These are phyloP conservation scores for Cebus imitator DNA, from an alignment of 2,113 vertebrate species.

Conservation along the genomic window DNA sequence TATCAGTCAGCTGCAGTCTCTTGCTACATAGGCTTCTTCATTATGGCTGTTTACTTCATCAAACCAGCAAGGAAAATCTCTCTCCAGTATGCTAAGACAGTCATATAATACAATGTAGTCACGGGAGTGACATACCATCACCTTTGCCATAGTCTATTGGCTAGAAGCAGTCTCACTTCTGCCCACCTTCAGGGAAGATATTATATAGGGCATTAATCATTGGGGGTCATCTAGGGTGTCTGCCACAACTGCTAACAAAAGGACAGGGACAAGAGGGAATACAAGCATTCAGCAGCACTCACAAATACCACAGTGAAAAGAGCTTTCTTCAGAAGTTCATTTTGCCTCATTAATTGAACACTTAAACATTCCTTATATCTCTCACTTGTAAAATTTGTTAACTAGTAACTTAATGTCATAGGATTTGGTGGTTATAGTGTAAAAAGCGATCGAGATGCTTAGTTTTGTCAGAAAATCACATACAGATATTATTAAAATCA, in stretches of 20 bases:
- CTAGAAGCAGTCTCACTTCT: slow-evolving; percentile 15
- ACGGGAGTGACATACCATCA: neutral
- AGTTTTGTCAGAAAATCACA: neutral
- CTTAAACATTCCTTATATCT: neutral
- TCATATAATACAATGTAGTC: neutral
- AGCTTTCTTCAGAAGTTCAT: neutral
- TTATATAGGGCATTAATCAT: neutral
- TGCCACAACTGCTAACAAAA: neutral
- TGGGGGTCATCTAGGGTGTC: neutral
- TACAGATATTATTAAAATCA: neutral
- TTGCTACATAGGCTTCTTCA: neutral
- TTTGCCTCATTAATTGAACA: neutral
- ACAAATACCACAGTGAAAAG: neutral
- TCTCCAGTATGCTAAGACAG: neutral
- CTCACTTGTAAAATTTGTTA: slow-evolving; percentile 16
- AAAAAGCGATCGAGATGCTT: neutral
- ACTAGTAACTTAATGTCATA: neutral
- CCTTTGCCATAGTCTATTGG: neutral
- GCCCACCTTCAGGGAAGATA: neutral
- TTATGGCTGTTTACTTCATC: neutral
- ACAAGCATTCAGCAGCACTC: neutral
- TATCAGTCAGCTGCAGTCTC: neutral
- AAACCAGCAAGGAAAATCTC: neutral
- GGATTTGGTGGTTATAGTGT: neutral
- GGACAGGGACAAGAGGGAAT: neutral